Evolutionary conservation across 2,888 invertebrate species (phyloP).

Genomic region (Ypsolopha sequella): DNA sequence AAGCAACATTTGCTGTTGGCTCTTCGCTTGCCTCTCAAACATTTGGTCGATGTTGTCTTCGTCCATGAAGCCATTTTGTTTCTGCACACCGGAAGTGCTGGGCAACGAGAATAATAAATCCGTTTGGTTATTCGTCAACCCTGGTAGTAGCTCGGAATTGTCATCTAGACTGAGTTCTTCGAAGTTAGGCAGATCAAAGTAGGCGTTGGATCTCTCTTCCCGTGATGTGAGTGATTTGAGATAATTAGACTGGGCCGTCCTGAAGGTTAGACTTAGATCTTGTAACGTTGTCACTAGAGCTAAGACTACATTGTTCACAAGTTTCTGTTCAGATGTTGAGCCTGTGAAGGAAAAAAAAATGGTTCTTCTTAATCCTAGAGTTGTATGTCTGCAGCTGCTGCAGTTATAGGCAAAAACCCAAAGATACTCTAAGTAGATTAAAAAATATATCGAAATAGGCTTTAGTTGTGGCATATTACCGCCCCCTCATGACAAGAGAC

Average conservation of each 20-base stretch:
- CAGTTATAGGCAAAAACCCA: too few species aligned
- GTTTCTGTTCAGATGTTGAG: slow-evolving; percentile 77
- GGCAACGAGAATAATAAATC: slow-evolving; percentile 52
- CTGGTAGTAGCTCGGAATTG: slow-evolving; percentile 43
- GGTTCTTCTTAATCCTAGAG: too few species aligned
- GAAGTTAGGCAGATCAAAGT: slow-evolving; percentile 80
- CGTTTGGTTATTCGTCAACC: slow-evolving; percentile 51
- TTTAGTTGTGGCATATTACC: too few species aligned
- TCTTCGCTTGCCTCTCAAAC: slow-evolving; percentile 64
- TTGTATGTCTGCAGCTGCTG: too few species aligned
- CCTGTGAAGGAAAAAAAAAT: slow-evolving; percentile 57
- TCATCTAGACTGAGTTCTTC: slow-evolving; percentile 70
- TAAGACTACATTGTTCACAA: slow-evolving; percentile 87
- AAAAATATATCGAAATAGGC: too few species aligned
- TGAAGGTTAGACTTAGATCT: slow-evolving; percentile 86
- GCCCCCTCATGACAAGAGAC: too few species aligned
- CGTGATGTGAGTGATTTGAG: slow-evolving; percentile 88
- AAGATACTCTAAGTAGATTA: too few species aligned
- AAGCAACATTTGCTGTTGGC: slow-evolving; percentile 81
- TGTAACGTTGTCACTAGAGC: slow-evolving; percentile 90
- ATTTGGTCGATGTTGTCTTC: slow-evolving; percentile 70
- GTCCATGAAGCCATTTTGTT: slow-evolving; percentile 41
- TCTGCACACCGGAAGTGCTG: slow-evolving; percentile 41
- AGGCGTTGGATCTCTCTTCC: slow-evolving; percentile 91
- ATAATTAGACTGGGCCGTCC: slow-evolving; percentile 88